Base-by-base conservation (phyloP, 64 coral and sea anemone genomes). In the Montipora efflorescens region DNA sequence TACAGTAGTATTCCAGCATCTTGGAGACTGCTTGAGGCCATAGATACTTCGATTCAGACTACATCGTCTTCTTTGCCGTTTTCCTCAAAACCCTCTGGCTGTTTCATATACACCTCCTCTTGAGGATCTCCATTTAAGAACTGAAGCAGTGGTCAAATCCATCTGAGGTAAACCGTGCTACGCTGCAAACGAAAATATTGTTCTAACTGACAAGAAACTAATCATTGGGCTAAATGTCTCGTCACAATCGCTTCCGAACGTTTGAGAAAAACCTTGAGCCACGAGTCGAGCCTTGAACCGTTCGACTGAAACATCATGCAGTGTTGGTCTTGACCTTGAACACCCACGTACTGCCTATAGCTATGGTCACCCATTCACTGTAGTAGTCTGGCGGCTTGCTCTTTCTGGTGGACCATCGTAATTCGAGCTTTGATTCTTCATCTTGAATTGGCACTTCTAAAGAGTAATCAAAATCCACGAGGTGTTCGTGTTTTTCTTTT, bases 41-140 rank as follows among this genome's bases (percentile, higher is more conserved):
- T 94, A 89, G 19, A 89, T 67, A 59, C 85, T 94, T n/a, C 66
- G 22, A 5, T 59, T 79, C n/a, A 78, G 23, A 21, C 66, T 87
- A 48, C 90, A 92, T 2, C 84, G 11, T 85, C 4, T 19, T 85
- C 80, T 46, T 93, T 51, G 2, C 82, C 73, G 8, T 86, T 21
- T 12, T 48, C 74, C 6, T 70, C 74, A 66, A 79, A 95, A 79
- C 6, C 88, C 81, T 47, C 91, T 80, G 67, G n/a, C 16, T 28
- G 23, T 23, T 25, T 74, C 5, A 21, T 25, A 7, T 20, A 25
- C 5, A 25, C 11, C 10, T 23, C 87, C 36, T 36, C 36, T 57
- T 43, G 9, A 51, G 3, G 59, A 14, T 95, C 89, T 48, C 93
- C 93, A 91, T 95, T 90, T 13, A 95, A 74, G 64, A 95, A 95